Base-by-base conservation (phyloP, 2,888 invertebrate species). In the Orgyia antiqua region DNA sequence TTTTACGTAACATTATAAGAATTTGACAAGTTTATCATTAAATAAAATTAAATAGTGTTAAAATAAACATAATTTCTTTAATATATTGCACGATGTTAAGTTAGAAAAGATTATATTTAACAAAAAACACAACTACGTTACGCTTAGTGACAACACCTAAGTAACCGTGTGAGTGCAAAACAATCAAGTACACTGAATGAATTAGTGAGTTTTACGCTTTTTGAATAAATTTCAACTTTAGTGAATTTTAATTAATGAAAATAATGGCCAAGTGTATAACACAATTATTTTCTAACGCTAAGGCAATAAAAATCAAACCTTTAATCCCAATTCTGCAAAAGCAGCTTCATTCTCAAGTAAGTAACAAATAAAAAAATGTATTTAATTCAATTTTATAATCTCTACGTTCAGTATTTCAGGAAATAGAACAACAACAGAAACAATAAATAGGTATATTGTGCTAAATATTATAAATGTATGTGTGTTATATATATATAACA, bases 261-360 rank as follows among this genome's bases (percentile, higher is more conserved):
- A 51, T 24, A 10, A 76, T 79, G 79, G 61, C 60, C 8, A 69
- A 52, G 45, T 55, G 61, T 35, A 32, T 69, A 18, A 50, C 58
- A 26, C 54, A 50, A 13, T 33, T 58, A 19, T 51, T 65, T 43
- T 50, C 68, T 9, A 56, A 45, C 45, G 45, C 43, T 47, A 67
- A 57, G 9, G 10, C 33, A 2, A 19, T 37, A 1, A 42, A 41
- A 26, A 27, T 50, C 40, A 62, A 50, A 23, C 37, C 49, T 3
- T 33, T 35, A 26, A 29, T 39, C 20, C 29, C 32, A 13, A 29
- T 42, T 26, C 46, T 51, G 12, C 18, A 28, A 13, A 63, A 47
- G 29, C 52, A 55, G 40, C 33, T 70, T 17, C 69, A 60, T 34
- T 63, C 63, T 29, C 51, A 62, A 60, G 72, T 72, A 51, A 63